phyloP scores from a whole-genome alignment of 1,140 invertebrate genomes.

The Adoxophyes honmai region DNA sequence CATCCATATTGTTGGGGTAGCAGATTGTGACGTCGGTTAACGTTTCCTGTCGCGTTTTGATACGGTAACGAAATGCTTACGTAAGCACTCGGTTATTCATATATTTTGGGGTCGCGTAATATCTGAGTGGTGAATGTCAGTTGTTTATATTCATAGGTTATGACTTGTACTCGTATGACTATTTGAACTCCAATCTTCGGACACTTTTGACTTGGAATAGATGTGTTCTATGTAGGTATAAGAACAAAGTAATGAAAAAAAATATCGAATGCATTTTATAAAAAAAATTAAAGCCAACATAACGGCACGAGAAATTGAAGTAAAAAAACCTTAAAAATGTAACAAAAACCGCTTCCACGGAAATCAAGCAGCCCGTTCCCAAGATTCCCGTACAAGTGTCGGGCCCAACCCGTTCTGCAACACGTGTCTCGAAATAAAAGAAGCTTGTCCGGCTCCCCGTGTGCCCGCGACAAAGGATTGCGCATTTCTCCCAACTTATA shows the following conservation, averaged over 20 bases:
- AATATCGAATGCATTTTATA: no score
- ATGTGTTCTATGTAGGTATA: no score
- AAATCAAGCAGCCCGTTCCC: slow-evolving; percentile 46
- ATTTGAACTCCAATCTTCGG: no score
- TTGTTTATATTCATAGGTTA: no score
- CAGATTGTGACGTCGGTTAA: slow-evolving; percentile 12
- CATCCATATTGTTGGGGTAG: slow-evolving; percentile 33
- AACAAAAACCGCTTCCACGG: slow-evolving; percentile 41
- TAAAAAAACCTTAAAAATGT: slow-evolving; percentile 25
- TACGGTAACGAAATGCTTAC: slow-evolving; percentile 4
- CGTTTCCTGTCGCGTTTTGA: slow-evolving; percentile 17
- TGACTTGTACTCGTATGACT: no score
- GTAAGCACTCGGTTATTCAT: slow-evolving; percentile 2
- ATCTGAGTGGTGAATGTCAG: background rate
- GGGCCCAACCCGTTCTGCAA: slow-evolving; percentile 71
- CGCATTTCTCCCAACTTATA: slow-evolving; percentile 57
- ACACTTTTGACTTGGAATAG: no score
- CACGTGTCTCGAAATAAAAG: slow-evolving; percentile 74
- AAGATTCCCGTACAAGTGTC: slow-evolving; percentile 67
- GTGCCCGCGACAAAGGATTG: slow-evolving; percentile 65
- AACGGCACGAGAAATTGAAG: no score
- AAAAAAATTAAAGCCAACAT: no score
- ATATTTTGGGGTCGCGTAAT: slow-evolving; percentile 1
- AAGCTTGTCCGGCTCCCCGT: slow-evolving; percentile 58
- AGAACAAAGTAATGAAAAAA: no score